Conservation (phyloP, 92 coral and sea anemone species). For the Actinernus sp. region DNA sequence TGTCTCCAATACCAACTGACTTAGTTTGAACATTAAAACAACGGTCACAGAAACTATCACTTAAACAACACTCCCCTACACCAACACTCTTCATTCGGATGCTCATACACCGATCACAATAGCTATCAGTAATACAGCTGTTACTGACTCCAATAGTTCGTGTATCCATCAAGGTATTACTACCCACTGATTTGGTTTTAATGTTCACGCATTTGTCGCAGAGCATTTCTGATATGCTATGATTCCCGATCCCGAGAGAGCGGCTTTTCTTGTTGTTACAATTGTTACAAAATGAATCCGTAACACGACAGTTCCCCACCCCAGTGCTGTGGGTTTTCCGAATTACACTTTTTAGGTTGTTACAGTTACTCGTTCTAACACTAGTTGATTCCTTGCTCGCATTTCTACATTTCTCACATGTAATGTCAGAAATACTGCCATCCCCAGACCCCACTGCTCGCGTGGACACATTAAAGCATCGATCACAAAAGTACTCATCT, state of each 20-base stretch:
- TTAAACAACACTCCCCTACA: constrained; percentile 81
- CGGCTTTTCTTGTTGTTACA: constrained; percentile 61
- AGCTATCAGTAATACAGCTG: constrained; percentile 82
- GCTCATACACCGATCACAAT: constrained; percentile 70
- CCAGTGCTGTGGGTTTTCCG: constrained; percentile 42
- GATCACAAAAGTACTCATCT: constrained; percentile 61
- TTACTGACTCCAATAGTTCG: constrained; percentile 69
- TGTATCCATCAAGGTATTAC: constrained; percentile 33
- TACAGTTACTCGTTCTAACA: not conserved
- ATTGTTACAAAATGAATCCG: constrained; percentile 67
- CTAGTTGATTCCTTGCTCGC: not conserved
- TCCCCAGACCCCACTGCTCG: constrained; percentile 74
- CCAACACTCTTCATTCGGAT: constrained; percentile 70
- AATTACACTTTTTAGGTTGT: not conserved
- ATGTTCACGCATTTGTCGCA: constrained; percentile 78
- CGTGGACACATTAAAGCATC: constrained; percentile 41
- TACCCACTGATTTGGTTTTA: constrained; percentile 80
- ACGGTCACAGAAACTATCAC: constrained; percentile 84
- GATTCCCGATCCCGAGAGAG: constrained; percentile 76
- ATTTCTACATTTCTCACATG: constrained; percentile 1
- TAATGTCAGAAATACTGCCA: not conserved
- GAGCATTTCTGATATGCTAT: constrained; percentile 61
- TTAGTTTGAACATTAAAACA: constrained; percentile 64
- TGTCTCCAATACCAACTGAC: constrained; percentile 87
- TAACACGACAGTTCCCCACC: constrained; percentile 69